Percentiles rank a stretch among this genome's conserved stretches.
These are phyloP conservation scores for Drosophila vallismaia DNA, from an alignment of 2,888 invertebrate species.

Conservation along the genomic window DNA sequence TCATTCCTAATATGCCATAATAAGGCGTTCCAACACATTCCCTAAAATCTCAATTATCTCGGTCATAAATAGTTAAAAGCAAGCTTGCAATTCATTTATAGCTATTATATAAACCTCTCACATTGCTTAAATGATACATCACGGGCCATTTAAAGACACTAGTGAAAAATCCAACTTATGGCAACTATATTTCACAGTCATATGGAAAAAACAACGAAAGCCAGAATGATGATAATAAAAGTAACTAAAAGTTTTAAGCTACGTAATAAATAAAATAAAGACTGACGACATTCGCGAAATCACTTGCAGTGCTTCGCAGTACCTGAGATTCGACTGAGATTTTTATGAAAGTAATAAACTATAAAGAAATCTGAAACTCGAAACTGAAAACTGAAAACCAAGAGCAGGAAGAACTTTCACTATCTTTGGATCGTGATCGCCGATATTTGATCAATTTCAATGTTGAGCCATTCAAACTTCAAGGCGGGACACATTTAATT, in stretches of 20 bases:
- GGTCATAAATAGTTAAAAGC: conserved; percentile 15
- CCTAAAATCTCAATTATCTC: conserved; percentile 23
- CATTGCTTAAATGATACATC: conserved; percentile 23
- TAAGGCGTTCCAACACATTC: neutral
- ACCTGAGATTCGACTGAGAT: conserved; percentile 23
- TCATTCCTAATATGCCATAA: neutral
- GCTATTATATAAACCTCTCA: conserved; percentile 27
- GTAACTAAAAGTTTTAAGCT: conserved; percentile 21
- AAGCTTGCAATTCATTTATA: conserved; percentile 3
- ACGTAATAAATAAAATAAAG: conserved; percentile 56
- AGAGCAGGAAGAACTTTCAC: conserved; percentile 61
- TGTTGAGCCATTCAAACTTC: conserved; percentile 18
- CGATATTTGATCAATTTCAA: conserved; percentile 25
- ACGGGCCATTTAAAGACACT: conserved; percentile 28
- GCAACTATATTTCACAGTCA: conserved; percentile 25
- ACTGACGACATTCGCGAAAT: conserved; percentile 47
- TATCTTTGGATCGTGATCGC: conserved; percentile 26
- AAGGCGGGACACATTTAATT: conserved; percentile 18
- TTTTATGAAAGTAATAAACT: conserved; percentile 27
- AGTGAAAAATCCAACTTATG: conserved; percentile 24
- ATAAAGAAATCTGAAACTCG: neutral
- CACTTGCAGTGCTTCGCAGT: conserved; percentile 39
- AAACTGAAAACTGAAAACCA: conserved; percentile 17
- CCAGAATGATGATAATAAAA: conserved; percentile 33
- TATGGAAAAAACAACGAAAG: neutral